Evolutionary conservation across 2,888 invertebrate species (phyloP), one percentile per base, ranked within the genome.

Genomic region (Phyllotreta striolata): DNA sequence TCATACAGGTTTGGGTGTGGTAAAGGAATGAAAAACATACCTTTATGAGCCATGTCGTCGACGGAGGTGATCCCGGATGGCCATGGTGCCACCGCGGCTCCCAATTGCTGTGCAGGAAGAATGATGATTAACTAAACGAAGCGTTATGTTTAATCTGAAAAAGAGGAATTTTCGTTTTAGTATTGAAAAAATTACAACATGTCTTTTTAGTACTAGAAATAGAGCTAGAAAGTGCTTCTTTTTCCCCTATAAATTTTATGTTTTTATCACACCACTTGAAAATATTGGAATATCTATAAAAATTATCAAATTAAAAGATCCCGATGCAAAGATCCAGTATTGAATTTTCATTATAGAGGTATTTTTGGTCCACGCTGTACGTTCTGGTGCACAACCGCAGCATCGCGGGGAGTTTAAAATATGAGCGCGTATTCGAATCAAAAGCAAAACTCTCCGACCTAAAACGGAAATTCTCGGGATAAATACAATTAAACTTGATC

Each of bases 21-120:
- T 85, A 9, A 24, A 13, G 4, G 5, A 49, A 10, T 7, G 0
- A 52, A n/a, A 6, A 39, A 12, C 13, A 88, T 88, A 92, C 92
- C 92, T 89, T 92, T 92, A 85, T 92, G 92, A 75, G 91, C 90
- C 85, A 92, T 88, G 79, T 92, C 92, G 85, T 92, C 92, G 77
- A 92, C 88, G 78, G 91, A 87, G 82, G 89, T 88, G 77, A 86
- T 86, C 81, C 91, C 91, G 74, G 91, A 89, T 67, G 90, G 90
- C 92, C 92, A 92, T 75, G 92, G 91, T 81, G 90, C 89, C 84
- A 91, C 91, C 78, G 91, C 89, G 77, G 88, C 85, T 78, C 91
- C 88, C 77, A 91, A 86, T 76, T 92, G 87, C 82, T 91, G 89
- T 84, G 90, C 90, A 78, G 91, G 89, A 85, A 92, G 90, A 88